Base-by-base conservation (phyloP, 2,888 invertebrate species). In the Ditula angustiorana region DNA sequence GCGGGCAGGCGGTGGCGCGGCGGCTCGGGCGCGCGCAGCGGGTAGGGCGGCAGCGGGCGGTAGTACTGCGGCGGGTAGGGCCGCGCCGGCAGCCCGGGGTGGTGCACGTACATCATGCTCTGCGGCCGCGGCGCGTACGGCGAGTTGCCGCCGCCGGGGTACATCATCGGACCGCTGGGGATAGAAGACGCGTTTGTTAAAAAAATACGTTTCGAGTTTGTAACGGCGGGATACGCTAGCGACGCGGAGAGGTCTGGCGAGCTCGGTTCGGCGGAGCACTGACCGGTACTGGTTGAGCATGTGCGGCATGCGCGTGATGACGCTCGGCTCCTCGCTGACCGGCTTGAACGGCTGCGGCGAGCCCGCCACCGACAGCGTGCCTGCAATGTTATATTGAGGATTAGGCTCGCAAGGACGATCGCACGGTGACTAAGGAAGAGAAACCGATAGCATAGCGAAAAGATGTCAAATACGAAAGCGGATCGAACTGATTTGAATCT, bases 341-440 rank as follows among this genome's bases (percentile, higher is more conserved):
- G 93, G 93, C 69, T 89, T 89, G 82, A 88, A 93, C 1, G 93
- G 93, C 74, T 92, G 92, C 69, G 93, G 93, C 11, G 93, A 93
- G 2, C 93, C 93, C 8, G 93, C 93, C 71, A 93, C 92, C 19
- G 93, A 92, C 69, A 93, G 74, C 19, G 92, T 92, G 62, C 93
- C 93, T 91, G 75, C 28, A 21, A 35, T 8, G 21, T n/a, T n/a
- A n/a, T n/a, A n/a, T n/a, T n/a, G n/a, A n/a, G n/a, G n/a, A n/a
- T n/a, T n/a, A n/a, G n/a, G n/a, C n/a, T n/a, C n/a, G n/a, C n/a
- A n/a, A n/a, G n/a, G n/a, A n/a, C n/a, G n/a, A n/a, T n/a, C n/a
- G n/a, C n/a, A n/a, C n/a, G n/a, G n/a, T n/a, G n/a, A n/a, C n/a
- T n/a, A n/a, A n/a, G n/a, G n/a, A n/a, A n/a, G n/a, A n/a, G n/a